Percentiles rank a stretch among this genome's conserved stretches.
These are phyloP conservation scores for Leptopilina clavipes DNA, from an alignment of 1,140 invertebrate genomes.

Conservation along the genomic window DNA sequence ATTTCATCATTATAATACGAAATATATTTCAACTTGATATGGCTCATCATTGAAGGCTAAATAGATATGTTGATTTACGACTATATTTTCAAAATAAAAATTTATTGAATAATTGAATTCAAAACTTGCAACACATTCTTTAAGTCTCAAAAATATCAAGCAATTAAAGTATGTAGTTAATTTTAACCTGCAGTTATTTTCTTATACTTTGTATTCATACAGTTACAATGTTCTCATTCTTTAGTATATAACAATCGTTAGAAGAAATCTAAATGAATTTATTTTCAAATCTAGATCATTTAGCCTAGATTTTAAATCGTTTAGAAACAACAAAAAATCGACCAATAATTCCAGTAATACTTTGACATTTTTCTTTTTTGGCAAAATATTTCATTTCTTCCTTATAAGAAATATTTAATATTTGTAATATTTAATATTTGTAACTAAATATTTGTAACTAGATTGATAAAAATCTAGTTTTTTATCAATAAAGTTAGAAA, in stretches of 20 bases:
- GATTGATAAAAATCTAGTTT: too few species aligned
- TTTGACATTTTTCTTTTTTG: not conserved
- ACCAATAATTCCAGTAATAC: not conserved
- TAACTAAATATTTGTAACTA: too few species aligned
- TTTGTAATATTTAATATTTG: too few species aligned
- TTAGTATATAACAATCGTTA: not conserved
- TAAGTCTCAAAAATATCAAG: not conserved
- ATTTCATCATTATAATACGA: not conserved
- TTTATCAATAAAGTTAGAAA: too few species aligned
- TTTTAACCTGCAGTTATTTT: constrained; percentile 20
- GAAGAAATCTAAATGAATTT: not conserved
- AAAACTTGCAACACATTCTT: not conserved
- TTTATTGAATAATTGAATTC: not conserved
- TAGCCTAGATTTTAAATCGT: not conserved
- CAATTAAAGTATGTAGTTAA: constrained; percentile 1
- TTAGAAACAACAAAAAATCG: not conserved
- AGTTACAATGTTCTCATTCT: not conserved
- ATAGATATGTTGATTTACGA: not conserved
- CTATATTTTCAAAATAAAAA: constrained; percentile 7
- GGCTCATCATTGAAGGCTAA: not conserved
- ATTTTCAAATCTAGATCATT: not conserved
- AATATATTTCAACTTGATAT: not conserved
- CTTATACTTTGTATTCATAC: constrained; percentile 2
- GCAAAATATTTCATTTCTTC: not conserved
- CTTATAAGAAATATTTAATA: too few species aligned